Evolutionary conservation across 2,113 vertebrate species (phyloP), one percentile per base, ranked within the genome.

Genomic region (Phainopepla nitens): DNA sequence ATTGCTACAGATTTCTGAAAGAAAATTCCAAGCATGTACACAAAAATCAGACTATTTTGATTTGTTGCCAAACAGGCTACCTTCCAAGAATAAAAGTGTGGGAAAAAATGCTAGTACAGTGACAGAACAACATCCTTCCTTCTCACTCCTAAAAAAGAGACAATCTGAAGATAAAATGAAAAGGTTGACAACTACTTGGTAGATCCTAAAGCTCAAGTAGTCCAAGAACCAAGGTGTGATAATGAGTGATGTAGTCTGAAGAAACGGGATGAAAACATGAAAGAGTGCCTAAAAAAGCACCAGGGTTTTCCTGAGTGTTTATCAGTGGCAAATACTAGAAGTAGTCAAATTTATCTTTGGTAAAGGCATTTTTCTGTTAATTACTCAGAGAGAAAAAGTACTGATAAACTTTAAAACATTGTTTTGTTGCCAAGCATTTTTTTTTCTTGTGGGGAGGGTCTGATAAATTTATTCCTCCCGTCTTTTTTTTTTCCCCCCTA

Each of bases 41-140:
- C 68, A 95, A 95, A 94, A 95, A 95, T 94, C 92, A 84, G 82
- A 73, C 60, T 95, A 86, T 83, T 90, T 93, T 95, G 95, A 86
- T 81, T 92, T 96, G 94, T 96, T 96, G 92, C 92, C 94, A 96
- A 84, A 95, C 64, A 95, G 92, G 91, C 93, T 95, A 94, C 82
- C 76, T 95, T 97, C 96, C 96, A 96, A 97, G 89, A 96, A 92
- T 41, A 92, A 90, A 96, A 95, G 85, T 94, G 86, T 95, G 94
- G 94, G 94, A 78, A 94, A 96, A 97, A 95, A 89, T 58, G 68
- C 56, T 83, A 77, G 60, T 75, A 54, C 60, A 75, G 76, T 87
- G 86, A 92, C 76, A 93, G 89, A 93, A 92, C 33, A 86, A 90
- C 80, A 87, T 89, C 68, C 56, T 60, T 49, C 89, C 35, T 94